Base-by-base conservation (phyloP, 2,113 vertebrate genomes). In the Micromys minutus region DNA sequence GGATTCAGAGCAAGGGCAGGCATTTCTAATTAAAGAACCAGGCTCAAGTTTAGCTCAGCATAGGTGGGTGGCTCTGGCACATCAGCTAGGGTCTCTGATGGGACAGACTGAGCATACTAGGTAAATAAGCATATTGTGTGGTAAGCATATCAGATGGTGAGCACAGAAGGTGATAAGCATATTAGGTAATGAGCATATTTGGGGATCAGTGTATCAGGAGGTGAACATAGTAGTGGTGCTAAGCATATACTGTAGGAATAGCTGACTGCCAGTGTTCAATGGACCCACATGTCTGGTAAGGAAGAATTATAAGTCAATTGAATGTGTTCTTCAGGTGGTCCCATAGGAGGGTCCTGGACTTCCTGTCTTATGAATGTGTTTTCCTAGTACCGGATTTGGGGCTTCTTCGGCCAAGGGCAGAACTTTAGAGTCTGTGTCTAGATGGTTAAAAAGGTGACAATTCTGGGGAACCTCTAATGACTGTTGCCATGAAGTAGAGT, bases 1-100 rank as follows among this genome's bases (percentile, higher is more conserved):
- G 36, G 45, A 80, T 76, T 91, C 39, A 36, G 39, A 92, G 34
- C 72, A 65, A 86, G 93, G 57, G 42, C 52, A 72, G 52, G 31
- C n/a, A 80, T 90, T 85, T 90, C 55, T 92, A 83, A 96, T 6
- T 65, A 87, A 84, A 72, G 87, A 93, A 65, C n/a, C 22, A 36
- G 45, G 45, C 55, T 92, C 42, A 10, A 69, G 8, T 55, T 90
- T 67, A 55, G 63, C 36, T 36, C 57, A 84, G 55, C 19, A 75
- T 76, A 86, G 11, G n/a, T 74, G 71, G 39, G 57, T 93, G 50
- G 22, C 55, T 91, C 19, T 90, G 50, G 52, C 50, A 80, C 36
- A 63, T 75, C 7, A 6, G 24, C n/a, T 22, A 91, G 29, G 45
- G 47, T 55, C 55, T 69, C 10, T 6, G 39, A 9, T 24, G n/a